Evolutionary conservation across 2,113 vertebrate species (phyloP).

Genomic region (Panthera tigris): DNA sequence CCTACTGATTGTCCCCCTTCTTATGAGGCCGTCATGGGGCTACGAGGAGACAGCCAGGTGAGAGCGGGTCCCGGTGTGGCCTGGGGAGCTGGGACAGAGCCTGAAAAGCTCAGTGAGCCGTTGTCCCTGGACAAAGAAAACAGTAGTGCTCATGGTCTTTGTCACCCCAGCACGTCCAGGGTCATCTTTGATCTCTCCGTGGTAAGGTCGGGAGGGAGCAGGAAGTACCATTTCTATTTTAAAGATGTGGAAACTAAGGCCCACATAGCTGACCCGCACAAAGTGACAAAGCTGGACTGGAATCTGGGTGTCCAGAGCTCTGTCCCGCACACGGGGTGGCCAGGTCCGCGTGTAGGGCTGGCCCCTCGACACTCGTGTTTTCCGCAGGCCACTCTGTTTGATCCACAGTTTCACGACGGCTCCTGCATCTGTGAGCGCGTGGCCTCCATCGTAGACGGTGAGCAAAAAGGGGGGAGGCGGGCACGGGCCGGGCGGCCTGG

Average conservation of each 20-base stretch:
- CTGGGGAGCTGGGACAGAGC: background rate
- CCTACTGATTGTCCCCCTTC: constrained; percentile 96
- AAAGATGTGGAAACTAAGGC: background rate
- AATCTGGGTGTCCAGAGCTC: background rate
- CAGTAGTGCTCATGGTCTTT: background rate
- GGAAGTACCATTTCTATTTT: background rate
- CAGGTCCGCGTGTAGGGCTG: background rate
- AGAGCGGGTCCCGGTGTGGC: background rate
- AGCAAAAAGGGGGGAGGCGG: constrained; percentile 70
- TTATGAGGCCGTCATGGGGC: constrained; percentile 96
- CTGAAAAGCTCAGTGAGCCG: background rate
- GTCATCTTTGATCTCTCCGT: background rate
- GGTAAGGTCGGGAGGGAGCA: background rate
- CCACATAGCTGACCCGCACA: background rate
- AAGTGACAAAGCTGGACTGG: background rate
- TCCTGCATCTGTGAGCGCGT: constrained; percentile 90
- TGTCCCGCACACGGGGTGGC: background rate
- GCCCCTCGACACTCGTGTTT: background rate
- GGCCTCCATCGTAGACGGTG: constrained; percentile 92
- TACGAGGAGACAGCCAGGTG: constrained; percentile 93
- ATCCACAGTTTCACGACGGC: constrained; percentile 89
- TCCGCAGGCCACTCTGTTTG: constrained; percentile 92
- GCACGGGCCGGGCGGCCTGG: background rate
- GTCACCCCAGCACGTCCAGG: fast-evolving
- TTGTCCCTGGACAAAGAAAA: background rate